Percentiles rank a stretch among this genome's conserved stretches.
Evolutionary conservation across 2,888 invertebrate genomes (phyloP).

Genomic region (Emesis furor): DNA sequence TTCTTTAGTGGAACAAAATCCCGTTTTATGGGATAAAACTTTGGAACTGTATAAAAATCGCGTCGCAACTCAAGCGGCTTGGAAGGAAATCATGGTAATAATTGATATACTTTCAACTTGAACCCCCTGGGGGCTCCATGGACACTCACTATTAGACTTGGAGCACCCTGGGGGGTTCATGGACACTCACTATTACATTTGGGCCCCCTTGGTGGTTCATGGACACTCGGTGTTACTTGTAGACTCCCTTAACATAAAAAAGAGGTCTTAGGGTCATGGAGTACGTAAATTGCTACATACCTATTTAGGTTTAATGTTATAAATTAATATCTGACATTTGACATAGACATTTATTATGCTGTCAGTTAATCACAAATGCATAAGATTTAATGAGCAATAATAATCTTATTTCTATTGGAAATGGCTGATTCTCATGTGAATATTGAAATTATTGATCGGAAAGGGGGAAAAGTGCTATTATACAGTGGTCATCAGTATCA

Average conservation of each 20-base stretch:
- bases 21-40: constrained; percentile 53
- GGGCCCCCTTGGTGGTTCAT: not conserved
- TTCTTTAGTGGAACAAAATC: constrained; percentile 54
- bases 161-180: constrained; percentile 2
- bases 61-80: constrained; percentile 64
- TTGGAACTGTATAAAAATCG: constrained; percentile 63
- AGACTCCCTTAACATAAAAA: not conserved
- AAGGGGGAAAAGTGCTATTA: not conserved
- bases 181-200: not conserved
- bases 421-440: not conserved
- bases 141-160: constrained; percentile 8
- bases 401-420: not conserved
- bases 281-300: not conserved
- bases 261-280: not conserved
- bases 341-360: too few species aligned
- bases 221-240: not conserved
- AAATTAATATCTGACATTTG: too few species aligned
- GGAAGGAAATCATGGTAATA: constrained; percentile 50
- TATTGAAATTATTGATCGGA: not conserved
- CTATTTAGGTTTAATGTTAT: too few species aligned
- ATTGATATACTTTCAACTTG: constrained; percentile 54
- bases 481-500: not conserved
- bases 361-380: too few species aligned
- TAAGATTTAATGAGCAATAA: not conserved
- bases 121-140: not conserved